A percentile compares a stretch with the other conserved stretches of the same genome.
phyloP scores from a whole-genome alignment of 1,140 invertebrate genomes.

The Drosophila sp. region DNA sequence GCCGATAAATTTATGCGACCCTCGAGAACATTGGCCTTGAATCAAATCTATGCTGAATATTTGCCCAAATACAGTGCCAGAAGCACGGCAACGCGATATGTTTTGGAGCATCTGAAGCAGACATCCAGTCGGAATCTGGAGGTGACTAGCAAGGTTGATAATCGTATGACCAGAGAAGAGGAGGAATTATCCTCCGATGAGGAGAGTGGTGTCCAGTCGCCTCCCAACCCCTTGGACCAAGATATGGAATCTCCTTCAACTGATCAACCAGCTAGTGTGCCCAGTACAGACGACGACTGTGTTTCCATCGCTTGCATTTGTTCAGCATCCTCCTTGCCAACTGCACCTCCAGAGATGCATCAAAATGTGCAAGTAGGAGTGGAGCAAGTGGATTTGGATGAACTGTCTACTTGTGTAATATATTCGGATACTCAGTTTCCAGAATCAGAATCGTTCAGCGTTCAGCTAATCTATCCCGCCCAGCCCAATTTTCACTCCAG shows the following conservation, averaged over 20 bases:
- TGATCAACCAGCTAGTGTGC: conserved; percentile 27
- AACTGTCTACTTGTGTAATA: neutral
- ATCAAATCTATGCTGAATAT: conserved; percentile 46
- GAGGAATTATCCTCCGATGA: conserved; percentile 31
- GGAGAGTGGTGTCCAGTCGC: conserved; percentile 23
- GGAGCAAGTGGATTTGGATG: neutral
- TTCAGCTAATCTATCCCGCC: neutral
- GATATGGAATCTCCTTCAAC: conserved; percentile 49
- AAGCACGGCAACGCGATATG: conserved; percentile 53
- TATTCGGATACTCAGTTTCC: neutral
- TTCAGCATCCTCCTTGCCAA: conserved; percentile 38
- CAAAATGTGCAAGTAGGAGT: conserved; percentile 49
- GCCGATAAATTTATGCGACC: conserved; percentile 70
- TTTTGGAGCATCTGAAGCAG: conserved; percentile 52
- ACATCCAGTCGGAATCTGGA: conserved; percentile 48
- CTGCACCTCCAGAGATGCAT: conserved; percentile 9
- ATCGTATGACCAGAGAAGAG: conserved; percentile 40
- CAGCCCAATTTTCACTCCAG: neutral
- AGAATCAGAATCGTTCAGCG: neutral
- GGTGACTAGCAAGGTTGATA: conserved; percentile 58
- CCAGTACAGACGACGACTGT: conserved; percentile 43
- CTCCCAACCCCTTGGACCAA: conserved; percentile 54
- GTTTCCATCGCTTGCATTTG: conserved; percentile 57
- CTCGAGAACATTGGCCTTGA: conserved; percentile 36
- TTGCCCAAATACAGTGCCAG: conserved; percentile 49